phyloP scores from a whole-genome alignment of 1,140 invertebrate species.

The Batillaria attramentaria region DNA sequence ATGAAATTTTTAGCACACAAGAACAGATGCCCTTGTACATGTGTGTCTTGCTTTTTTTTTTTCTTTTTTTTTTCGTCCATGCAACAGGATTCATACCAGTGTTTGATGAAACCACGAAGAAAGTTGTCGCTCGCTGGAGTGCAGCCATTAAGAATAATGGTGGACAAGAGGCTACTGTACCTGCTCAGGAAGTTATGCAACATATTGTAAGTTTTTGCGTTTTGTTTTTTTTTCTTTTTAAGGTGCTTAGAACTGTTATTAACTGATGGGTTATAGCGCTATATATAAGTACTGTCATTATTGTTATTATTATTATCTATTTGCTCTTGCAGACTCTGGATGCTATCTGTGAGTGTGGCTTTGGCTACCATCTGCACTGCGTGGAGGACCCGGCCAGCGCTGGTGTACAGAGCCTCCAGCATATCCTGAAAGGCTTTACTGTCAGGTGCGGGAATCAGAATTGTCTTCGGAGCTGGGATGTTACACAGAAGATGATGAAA shows the following conservation, averaged over 20 bases:
- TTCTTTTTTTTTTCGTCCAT: slow-evolving; percentile 8
- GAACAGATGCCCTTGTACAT: too few relatives aligned
- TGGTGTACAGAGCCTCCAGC: slow-evolving; percentile 38
- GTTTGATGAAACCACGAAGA: slow-evolving; percentile 38
- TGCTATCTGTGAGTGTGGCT: slow-evolving; percentile 54
- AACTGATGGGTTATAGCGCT: too few relatives aligned
- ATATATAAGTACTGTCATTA: too few relatives aligned
- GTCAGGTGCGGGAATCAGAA: slow-evolving; percentile 22
- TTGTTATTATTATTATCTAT: not conserved
- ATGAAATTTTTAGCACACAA: too few relatives aligned
- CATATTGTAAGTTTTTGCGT: slow-evolving; percentile 39
- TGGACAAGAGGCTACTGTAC: slow-evolving; percentile 20
- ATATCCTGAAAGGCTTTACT: slow-evolving; percentile 32
- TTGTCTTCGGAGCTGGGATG: not conserved
- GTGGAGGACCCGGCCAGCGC: slow-evolving; percentile 37
- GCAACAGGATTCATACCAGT: slow-evolving; percentile 40
- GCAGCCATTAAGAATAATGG: not conserved
- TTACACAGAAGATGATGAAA: too few relatives aligned
- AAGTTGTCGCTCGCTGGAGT: slow-evolving; percentile 30
- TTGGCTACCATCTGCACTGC: slow-evolving; percentile 47
- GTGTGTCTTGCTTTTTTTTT: too few relatives aligned
- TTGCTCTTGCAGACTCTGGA: slow-evolving; percentile 52
- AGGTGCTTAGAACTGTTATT: too few relatives aligned
- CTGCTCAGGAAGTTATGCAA: slow-evolving; percentile 38
- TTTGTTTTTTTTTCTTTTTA: too few relatives aligned